Conservation (phyloP, 2,113 vertebrate genomes). For the Rhabdomys dilectus region DNA sequence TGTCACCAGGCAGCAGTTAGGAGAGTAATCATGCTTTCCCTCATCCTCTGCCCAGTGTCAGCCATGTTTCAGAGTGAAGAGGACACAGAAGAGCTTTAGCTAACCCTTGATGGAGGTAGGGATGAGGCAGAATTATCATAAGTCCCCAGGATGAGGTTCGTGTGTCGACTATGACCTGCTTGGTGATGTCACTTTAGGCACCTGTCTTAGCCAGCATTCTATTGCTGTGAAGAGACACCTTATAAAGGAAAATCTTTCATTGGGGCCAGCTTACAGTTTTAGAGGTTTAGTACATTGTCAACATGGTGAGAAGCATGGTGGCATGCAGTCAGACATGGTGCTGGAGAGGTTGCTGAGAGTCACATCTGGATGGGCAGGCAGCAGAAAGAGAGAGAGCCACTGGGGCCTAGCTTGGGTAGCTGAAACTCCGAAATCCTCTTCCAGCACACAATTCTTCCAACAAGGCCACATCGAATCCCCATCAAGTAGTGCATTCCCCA, state of each 20-base stretch:
- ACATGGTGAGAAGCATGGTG: neutral
- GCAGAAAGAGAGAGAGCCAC: neutral
- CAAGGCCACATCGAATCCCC: neutral
- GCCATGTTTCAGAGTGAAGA: neutral
- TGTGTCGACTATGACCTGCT: neutral
- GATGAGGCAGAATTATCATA: rapidly evolving
- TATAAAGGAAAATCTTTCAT: neutral
- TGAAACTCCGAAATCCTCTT: neutral
- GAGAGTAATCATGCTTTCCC: rapidly evolving
- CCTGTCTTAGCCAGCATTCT: neutral
- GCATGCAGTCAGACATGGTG: neutral
- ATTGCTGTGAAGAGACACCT: neutral
- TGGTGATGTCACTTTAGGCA: rapidly evolving
- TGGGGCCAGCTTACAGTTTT: neutral
- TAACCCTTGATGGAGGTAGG: neutral
- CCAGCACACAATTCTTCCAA: neutral
- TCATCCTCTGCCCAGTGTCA: neutral
- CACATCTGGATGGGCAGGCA: neutral
- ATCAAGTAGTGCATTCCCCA: neutral
- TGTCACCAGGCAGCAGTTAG: neutral
- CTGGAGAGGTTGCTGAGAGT: neutral
- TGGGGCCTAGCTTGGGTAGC: neutral
- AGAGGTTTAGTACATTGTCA: neutral
- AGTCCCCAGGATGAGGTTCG: neutral
- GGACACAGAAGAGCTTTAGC: neutral